These are phyloP conservation scores for Urocolius indicus DNA, from an alignment of 2,113 vertebrate species.

Conservation along the genomic window DNA sequence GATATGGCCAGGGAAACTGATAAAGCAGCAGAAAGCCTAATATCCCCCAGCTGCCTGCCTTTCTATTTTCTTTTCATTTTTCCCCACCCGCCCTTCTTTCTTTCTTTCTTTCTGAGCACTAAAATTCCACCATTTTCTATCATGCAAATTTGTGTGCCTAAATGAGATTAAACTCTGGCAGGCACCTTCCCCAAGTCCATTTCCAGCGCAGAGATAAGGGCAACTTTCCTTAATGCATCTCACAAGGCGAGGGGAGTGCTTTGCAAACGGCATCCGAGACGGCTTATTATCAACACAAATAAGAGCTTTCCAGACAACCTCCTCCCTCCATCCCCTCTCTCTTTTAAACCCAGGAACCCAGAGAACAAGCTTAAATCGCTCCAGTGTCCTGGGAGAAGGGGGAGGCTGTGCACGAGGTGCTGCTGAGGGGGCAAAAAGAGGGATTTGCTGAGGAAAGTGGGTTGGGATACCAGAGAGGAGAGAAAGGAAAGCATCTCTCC, in stretches of 20 bases:
- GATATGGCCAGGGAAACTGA: slow-evolving; percentile 55
- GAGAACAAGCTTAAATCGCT: neutral
- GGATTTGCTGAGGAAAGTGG: neutral
- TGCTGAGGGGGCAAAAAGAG: neutral
- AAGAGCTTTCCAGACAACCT: neutral
- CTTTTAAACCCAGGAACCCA: neutral
- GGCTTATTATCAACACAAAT: slow-evolving; percentile 41
- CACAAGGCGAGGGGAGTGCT: slow-evolving; percentile 11
- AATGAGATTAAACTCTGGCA: slow-evolving; percentile 62
- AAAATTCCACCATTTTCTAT: slow-evolving; percentile 57
- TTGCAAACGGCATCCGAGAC: neutral
- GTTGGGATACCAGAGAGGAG: neutral
- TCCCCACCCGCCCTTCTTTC: neutral
- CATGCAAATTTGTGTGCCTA: slow-evolving; percentile 61
- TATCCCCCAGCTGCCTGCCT: slow-evolving; percentile 35
- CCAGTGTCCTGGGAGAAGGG: neutral
- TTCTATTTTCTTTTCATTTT: neutral
- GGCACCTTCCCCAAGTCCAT: slow-evolving; percentile 47
- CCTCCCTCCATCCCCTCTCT: neutral
- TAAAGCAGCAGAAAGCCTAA: slow-evolving; percentile 62
- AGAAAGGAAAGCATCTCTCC: neutral
- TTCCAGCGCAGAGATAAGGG: slow-evolving; percentile 34
- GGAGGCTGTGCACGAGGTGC: neutral
- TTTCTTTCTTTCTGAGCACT: slow-evolving; percentile 22
- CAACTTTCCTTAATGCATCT: slow-evolving; percentile 26